Evolutionary conservation across 2,888 invertebrate genomes (phyloP).

Genomic region (Morpho achilles): DNA sequence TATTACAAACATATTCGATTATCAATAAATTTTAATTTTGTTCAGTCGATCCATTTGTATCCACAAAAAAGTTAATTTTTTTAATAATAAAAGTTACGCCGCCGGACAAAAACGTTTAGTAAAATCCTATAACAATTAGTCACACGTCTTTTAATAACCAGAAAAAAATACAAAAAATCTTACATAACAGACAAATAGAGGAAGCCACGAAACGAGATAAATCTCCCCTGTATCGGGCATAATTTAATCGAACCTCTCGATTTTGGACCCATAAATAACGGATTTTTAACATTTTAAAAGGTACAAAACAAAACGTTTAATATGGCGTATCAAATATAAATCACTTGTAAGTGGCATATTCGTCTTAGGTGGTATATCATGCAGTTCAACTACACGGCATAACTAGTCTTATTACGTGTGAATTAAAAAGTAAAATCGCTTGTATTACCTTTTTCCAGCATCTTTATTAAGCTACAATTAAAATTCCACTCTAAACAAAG

Average conservation of each 20-base stretch:
- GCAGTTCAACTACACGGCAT: slow-evolving; percentile 1
- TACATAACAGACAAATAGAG: slow-evolving; percentile 53
- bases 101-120: slow-evolving; percentile 10
- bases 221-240: slow-evolving; percentile 68
- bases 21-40: neutral
- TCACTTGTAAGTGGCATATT: slow-evolving; percentile 73
- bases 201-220: slow-evolving; percentile 61
- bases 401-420: slow-evolving; percentile 1
- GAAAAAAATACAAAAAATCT: slow-evolving; percentile 28
- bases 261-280: slow-evolving; percentile 74
- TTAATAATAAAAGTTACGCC: slow-evolving; percentile 1
- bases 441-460: neutral
- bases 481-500: slow-evolving; percentile 3
- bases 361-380: slow-evolving; percentile 62
- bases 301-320: slow-evolving; percentile 74
- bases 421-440: slow-evolving; percentile 14
- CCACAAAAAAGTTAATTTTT: neutral
- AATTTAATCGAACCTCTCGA: slow-evolving; percentile 76
- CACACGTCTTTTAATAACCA: slow-evolving; percentile 25
- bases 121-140: slow-evolving; percentile 29
- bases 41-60: neutral
- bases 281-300: slow-evolving; percentile 73
- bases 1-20: no score
- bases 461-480: neutral
- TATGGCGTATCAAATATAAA: slow-evolving; percentile 74